These are phyloP conservation scores for Spilarctia lutea DNA, from an alignment of 2,888 invertebrate genomes.

Conservation along the genomic window DNA sequence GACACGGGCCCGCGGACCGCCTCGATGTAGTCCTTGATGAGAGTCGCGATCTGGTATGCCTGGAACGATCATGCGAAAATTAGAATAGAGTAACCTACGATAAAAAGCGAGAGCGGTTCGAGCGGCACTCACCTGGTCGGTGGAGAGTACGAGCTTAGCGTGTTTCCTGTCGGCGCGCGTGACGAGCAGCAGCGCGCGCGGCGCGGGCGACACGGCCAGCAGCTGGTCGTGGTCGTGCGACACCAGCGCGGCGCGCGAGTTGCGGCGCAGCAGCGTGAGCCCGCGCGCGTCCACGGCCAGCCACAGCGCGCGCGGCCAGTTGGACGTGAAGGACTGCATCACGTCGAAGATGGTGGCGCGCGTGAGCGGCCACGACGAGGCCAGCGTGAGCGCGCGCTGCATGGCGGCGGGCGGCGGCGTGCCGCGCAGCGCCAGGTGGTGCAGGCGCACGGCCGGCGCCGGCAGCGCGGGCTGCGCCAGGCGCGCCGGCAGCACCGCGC, in stretches of 20 bases:
- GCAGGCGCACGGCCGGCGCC: constrained; percentile 94
- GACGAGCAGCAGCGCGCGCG: constrained; percentile 97
- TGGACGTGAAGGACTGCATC: constrained; percentile 98
- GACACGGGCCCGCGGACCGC: constrained; percentile 84
- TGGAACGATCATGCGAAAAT: constrained; percentile 63
- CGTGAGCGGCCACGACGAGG: constrained; percentile 97
- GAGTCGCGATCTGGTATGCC: constrained; percentile 97
- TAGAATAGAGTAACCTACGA: background rate
- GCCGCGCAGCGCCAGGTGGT: constrained; percentile 96
- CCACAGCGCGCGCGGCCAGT: constrained; percentile 97
- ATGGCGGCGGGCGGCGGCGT: constrained; percentile 95
- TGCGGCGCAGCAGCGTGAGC: constrained; percentile 95
- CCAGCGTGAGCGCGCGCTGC: constrained; percentile 96
- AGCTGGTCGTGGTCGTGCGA: constrained; percentile 97
- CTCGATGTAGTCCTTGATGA: constrained; percentile 94
- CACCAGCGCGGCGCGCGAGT: constrained; percentile 94
- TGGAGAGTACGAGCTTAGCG: constrained; percentile 97
- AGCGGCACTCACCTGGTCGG: constrained; percentile 96
- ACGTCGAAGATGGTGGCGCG: constrained; percentile 98
- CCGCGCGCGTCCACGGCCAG: constrained; percentile 97
- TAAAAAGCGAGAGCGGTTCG: too few species aligned
- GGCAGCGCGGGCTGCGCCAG: constrained; percentile 93
- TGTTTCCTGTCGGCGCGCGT: constrained; percentile 96
- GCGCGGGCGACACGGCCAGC: constrained; percentile 96
- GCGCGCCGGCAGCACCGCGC: constrained; percentile 93